Evolutionary conservation across 2,888 invertebrate species (phyloP), one percentile per base, ranked within the genome.

Genomic region (Agonopterix subpropinquella): DNA sequence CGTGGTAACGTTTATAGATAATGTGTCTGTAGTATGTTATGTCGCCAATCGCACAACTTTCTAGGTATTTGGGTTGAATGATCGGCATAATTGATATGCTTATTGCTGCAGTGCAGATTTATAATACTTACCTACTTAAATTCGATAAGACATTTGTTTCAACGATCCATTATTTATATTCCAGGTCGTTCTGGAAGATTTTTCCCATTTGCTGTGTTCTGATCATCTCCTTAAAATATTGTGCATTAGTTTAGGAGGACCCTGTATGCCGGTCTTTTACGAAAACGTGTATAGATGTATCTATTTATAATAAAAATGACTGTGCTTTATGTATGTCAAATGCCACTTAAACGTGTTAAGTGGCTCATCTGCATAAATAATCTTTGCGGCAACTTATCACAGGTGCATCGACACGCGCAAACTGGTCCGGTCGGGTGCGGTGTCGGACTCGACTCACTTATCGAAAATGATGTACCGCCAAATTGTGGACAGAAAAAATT

Each of bases 361-460:
- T 28, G 28, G 28, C 28, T 28, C 28, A 1, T 28, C 28, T 28
- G 28, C 11, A 11, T 45, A 45, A 43, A 43, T 66, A 59, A 55
- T 72, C 69, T 69, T 59, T 68, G 68, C 28, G 44, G 51, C 55
- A 60, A 71, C 66, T 71, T 70, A 64, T 59, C 59, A 69, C 73
- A 68, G 73, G 72, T 74, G 76, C 67, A 69, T 67, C 64, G 65
- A 65, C 68, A 62, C 70, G 62, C 60, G 69, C 62, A 72, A 77
- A 74, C 78, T 65, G 72, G 75, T 76, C 64, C 48, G 42, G 39
- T 39, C 4, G 39, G 11, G 42, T 11, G 42, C 42, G 42, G 11
- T 11, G 56, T 44, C 57, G 36, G 52, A 39, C 53, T 56, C 50
- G 55, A 56, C 62, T 65, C 64, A 65, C 65, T 72, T 65, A 69